Percentiles rank a stretch among this genome's conserved stretches.
phyloP scores from a whole-genome alignment of 2,797 vertebrate genomes.

The Crax fasciolata region DNA sequence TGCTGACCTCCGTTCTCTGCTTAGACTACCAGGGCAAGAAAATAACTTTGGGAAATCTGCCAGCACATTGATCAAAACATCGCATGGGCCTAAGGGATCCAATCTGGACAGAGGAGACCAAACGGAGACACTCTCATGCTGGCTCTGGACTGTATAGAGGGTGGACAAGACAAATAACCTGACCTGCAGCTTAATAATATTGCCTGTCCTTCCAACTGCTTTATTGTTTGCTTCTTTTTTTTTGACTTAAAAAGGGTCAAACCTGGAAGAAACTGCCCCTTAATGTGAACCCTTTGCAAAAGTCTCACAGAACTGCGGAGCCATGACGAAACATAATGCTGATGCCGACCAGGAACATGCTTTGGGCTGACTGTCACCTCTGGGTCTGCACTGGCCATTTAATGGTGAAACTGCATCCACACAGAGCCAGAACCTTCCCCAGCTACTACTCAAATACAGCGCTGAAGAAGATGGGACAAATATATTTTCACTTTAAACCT shows the following conservation, averaged over 20 bases:
- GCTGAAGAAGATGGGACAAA: neutral
- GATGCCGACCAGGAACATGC: neutral
- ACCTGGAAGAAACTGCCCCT: neutral
- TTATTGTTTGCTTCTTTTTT: neutral
- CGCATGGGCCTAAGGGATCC: rapidly evolving
- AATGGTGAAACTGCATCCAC: neutral
- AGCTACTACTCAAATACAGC: neutral
- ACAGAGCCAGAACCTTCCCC: neutral
- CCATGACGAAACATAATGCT: neutral
- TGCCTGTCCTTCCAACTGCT: neutral
- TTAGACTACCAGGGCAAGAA: rapidly evolving
- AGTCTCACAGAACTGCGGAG: neutral
- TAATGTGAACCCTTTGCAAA: neutral
- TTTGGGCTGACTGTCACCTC: neutral
- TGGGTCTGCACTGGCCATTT: rapidly evolving
- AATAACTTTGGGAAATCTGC: neutral
- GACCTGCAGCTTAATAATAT: conserved; percentile 17
- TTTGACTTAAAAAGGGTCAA: neutral
- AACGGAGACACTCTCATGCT: neutral
- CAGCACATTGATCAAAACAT: neutral
- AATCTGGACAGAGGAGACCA: neutral
- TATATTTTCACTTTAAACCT: neutral
- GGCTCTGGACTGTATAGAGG: neutral
- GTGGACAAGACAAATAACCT: conserved; percentile 30
- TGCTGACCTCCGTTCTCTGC: neutral